phyloP scores from a whole-genome alignment of 2,888 invertebrate genomes.

The Caenorhabditis uteleia region DNA sequence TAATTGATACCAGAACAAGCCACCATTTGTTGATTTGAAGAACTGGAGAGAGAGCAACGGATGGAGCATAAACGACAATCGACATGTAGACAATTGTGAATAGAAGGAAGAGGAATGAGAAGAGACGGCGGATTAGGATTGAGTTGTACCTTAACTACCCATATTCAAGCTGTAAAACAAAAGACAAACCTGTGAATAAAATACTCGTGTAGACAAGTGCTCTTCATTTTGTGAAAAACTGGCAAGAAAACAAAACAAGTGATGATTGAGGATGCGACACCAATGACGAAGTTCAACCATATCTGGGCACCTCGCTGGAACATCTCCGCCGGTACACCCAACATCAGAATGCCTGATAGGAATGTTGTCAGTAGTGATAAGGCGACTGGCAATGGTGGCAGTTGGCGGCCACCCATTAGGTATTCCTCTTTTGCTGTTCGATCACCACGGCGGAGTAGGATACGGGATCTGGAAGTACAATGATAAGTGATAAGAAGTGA shows the following conservation, averaged over 20 bases:
- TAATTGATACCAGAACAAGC: conserved; percentile 42
- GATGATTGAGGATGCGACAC: conserved; percentile 52
- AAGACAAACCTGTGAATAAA: conserved; percentile 52
- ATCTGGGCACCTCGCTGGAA: conserved; percentile 61
- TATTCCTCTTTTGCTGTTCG: conserved; percentile 59
- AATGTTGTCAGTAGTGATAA: conserved; percentile 60
- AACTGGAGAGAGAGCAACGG: conserved; percentile 58
- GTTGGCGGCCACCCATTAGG: conserved; percentile 61
- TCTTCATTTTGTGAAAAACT: conserved; percentile 63
- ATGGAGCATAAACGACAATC: conserved; percentile 61
- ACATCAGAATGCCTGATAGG: conserved; percentile 63
- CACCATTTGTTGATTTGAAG: conserved; percentile 50
- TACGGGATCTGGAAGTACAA: conserved; percentile 36
- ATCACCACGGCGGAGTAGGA: conserved; percentile 33
- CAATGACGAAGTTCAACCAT: conserved; percentile 61
- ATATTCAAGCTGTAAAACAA: neutral
- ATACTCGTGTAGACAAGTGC: conserved; percentile 62
- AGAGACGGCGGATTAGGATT: conserved; percentile 48
- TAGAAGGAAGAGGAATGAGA: conserved; percentile 55
- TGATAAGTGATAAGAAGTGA: neutral
- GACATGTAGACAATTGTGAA: conserved; percentile 60
- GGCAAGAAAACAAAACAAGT: conserved; percentile 60
- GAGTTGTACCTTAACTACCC: conserved; percentile 53
- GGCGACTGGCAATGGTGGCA: conserved; percentile 58
- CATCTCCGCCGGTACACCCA: conserved; percentile 63